Evolutionary conservation across 1,140 invertebrate species (phyloP), one percentile per base, ranked within the genome.

Genomic region (Drosophila ambigua): DNA sequence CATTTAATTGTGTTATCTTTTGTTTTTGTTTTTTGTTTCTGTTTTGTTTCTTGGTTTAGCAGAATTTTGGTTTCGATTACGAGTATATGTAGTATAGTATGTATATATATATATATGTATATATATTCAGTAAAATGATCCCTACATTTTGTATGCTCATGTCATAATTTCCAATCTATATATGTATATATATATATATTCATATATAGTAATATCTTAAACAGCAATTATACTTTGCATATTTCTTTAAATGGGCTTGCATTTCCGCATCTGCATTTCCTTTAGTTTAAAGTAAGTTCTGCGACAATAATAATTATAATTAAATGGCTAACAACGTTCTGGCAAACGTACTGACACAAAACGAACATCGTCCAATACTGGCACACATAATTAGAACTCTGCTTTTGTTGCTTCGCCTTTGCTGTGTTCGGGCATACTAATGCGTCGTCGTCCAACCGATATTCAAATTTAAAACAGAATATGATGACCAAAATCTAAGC

Each of bases 131-230:
- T 90, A 88, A 89, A 90, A 85, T 90, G 88, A 82, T 90, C 83
- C 83, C 83, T 90, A 90, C 88, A 88, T 84, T 90, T 88, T 87
- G 76, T 89, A 89, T 89, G 84, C 79, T 90, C 78, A 81, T 85
- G 81, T 87, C 87, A 79, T 87, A 87, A 72, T 81, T 87, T 76
- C 75, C 53, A 69, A 69, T 75, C 79, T 81, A 78, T 76, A 46
- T 83, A 65, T 77, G 69, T 74, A 52, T 87, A 52, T 74, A 53
- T 75, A 16, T 83, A 26, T 28, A 28, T 28, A 28, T 7, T 31
- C 28, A 35, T 35, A 11, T 11, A 39, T 58, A 50, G 43, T 74
- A 74, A 80, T 80, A 76, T 69, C 77, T 72, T 77, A 80, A 82
- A 77, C 79, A 82, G 74, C 75, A 77, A 82, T 68, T 77, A 73